These are phyloP conservation scores for Acanthurus tractus DNA, from an alignment of 2,797 vertebrate genomes.

Conservation along the genomic window DNA sequence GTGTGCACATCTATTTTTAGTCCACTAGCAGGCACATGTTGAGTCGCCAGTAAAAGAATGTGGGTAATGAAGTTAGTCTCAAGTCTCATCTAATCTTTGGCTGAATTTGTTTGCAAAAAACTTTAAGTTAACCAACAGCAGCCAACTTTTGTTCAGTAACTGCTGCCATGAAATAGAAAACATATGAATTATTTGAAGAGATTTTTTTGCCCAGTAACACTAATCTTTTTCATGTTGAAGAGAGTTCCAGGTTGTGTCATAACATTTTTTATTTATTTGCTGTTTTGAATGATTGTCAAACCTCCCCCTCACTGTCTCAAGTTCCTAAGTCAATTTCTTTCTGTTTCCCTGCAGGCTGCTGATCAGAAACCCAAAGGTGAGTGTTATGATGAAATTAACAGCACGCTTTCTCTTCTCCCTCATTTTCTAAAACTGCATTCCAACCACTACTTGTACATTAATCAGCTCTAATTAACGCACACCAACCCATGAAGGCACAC, in stretches of 20 bases:
- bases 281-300: slow-evolving; percentile 2
- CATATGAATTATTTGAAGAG: background rate
- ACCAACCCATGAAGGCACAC: slow-evolving; percentile 35
- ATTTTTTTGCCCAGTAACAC: background rate
- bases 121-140: slow-evolving; percentile 5
- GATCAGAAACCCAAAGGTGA: slow-evolving; percentile 99
- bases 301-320: background rate
- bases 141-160: background rate
- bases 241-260: background rate
- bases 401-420: slow-evolving; percentile 22
- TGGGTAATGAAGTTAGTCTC: background rate
- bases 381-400: slow-evolving; percentile 49
- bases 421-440: slow-evolving; percentile 35
- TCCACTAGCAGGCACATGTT: background rate
- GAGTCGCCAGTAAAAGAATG: background rate
- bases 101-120: slow-evolving; percentile 11
- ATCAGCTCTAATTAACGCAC: slow-evolving; percentile 62
- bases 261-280: background rate
- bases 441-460: slow-evolving; percentile 34
- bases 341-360: slow-evolving; percentile 87
- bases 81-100: slow-evolving; percentile 10
- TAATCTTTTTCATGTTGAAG: background rate
- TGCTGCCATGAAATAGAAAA: background rate
- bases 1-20: background rate
- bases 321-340: slow-evolving; percentile 20